Conservation (phyloP, 2,888 invertebrate genomes). For the Flexamia atlantica region DNA sequence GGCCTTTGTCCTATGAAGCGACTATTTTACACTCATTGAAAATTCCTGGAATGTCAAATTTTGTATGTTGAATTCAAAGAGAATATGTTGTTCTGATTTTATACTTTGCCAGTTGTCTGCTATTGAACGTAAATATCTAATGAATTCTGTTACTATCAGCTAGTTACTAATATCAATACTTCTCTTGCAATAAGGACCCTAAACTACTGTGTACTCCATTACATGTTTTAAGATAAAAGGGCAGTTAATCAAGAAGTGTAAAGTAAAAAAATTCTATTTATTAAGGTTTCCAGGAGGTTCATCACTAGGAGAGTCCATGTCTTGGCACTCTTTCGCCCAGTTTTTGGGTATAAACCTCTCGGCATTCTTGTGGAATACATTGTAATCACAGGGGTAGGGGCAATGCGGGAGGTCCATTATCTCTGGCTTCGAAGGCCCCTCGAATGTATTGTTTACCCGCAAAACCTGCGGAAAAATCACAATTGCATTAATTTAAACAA, state of each 20-base stretch:
- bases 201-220: no score
- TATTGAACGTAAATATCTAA: no score
- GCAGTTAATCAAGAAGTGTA: neutral
- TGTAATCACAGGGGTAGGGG: conserved; percentile 38
- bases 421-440: conserved; percentile 6
- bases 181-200: no score
- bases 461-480: neutral
- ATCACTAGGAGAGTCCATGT: conserved; percentile 41
- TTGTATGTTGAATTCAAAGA: no score
- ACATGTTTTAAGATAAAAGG: neutral
- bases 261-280: neutral
- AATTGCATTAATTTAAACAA: neutral
- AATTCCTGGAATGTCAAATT: no score
- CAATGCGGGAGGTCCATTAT: conserved; percentile 14
- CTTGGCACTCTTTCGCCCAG: conserved; percentile 41
- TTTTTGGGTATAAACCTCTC: conserved; percentile 12
- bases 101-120: no score
- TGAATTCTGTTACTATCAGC: no score
- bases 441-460: neutral
- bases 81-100: no score
- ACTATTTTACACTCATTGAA: no score
- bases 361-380: conserved; percentile 8
- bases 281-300: neutral
- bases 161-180: no score
- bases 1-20: no score